Conservation (phyloP, 2,888 invertebrate genomes). For the Anticlea derivata region DNA sequence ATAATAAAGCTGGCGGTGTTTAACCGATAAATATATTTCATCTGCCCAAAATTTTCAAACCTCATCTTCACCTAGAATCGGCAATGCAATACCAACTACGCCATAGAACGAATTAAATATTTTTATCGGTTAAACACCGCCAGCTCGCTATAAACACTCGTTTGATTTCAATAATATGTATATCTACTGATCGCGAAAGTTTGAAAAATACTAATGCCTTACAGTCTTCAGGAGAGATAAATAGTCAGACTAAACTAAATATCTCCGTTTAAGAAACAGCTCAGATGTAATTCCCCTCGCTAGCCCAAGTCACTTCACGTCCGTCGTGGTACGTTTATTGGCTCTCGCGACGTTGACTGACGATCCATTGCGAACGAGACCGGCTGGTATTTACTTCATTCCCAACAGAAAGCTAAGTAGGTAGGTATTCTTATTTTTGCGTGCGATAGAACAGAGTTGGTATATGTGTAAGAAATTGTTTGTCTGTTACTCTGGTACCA, state of each 20-base stretch:
- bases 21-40: too few relatives aligned
- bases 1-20: conserved; percentile 7
- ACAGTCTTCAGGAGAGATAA: neutral
- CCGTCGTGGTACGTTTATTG: conserved; percentile 21
- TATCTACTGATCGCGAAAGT: too few relatives aligned
- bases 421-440: neutral
- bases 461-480: neutral
- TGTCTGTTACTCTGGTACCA: too few relatives aligned
- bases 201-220: neutral
- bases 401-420: conserved; percentile 9
- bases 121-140: too few relatives aligned
- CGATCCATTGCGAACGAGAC: conserved; percentile 26
- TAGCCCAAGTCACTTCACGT: conserved; percentile 27
- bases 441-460: neutral
- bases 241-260: conserved; percentile 6
- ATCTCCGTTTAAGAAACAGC: conserved; percentile 16
- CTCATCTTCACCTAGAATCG: too few relatives aligned
- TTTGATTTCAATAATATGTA: too few relatives aligned
- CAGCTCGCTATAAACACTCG: too few relatives aligned
- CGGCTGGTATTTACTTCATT: conserved; percentile 20
- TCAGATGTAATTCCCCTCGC: conserved; percentile 20
- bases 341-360: conserved; percentile 26
- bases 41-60: too few relatives aligned
- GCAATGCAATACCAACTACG: too few relatives aligned
- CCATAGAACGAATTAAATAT: too few relatives aligned